phyloP scores from a whole-genome alignment of 2,113 vertebrate species.

The Gambusia holbrooki region DNA sequence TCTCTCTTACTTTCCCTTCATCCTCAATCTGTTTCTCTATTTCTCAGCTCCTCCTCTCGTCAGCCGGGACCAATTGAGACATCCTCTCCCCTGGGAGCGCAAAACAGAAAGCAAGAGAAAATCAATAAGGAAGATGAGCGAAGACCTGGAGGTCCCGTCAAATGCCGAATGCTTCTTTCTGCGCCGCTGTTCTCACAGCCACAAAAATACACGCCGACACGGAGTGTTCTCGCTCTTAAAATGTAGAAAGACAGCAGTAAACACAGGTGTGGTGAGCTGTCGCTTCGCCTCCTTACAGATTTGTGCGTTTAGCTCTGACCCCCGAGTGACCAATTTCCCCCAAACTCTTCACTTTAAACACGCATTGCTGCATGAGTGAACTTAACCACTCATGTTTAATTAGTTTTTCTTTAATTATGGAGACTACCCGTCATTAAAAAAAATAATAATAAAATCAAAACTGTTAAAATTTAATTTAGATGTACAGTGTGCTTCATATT shows the following conservation, averaged over 20 bases:
- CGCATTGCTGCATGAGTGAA: background rate
- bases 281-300: background rate
- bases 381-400: background rate
- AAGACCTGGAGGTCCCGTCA: slow-evolving; percentile 74
- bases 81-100: slow-evolving; percentile 68
- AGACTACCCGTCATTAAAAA: background rate
- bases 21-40: slow-evolving; percentile 61
- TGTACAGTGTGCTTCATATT: too few species aligned
- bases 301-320: background rate
- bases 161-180: slow-evolving; percentile 61
- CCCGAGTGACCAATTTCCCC: background rate
- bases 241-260: slow-evolving; percentile 28
- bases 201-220: slow-evolving; percentile 34
- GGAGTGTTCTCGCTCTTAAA: background rate
- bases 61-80: slow-evolving; percentile 73
- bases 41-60: slow-evolving; percentile 59
- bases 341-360: background rate
- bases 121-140: slow-evolving; percentile 77
- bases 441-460: background rate
- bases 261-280: background rate
- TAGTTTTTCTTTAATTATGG: too few species aligned
- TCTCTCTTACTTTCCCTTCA: background rate
- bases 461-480: too few species aligned
- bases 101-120: slow-evolving; percentile 73
- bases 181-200: slow-evolving; percentile 58